A percentile compares a stretch with the other conserved stretches of the same genome.
These are phyloP conservation scores for Anarrhichthys ocellatus DNA, from an alignment of 2,113 vertebrate species.

Conservation along the genomic window DNA sequence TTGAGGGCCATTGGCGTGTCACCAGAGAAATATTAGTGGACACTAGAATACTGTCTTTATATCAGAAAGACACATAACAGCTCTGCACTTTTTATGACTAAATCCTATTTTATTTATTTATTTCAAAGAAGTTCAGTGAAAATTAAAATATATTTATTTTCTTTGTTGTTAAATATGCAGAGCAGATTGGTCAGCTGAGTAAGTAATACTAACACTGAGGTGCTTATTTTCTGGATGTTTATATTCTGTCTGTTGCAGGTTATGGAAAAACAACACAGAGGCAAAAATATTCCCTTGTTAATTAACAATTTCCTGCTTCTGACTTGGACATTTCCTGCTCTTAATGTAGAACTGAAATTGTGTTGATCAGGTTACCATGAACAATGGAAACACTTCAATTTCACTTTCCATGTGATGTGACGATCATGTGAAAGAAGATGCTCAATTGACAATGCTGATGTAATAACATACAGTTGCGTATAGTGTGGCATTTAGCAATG, in stretches of 20 bases:
- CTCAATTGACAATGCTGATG: background rate
- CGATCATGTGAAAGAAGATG: background rate
- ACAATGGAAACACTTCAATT: background rate
- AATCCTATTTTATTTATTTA: slow-evolving; percentile 56
- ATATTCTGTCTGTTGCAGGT: background rate
- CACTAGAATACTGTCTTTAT: background rate
- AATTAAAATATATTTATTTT: slow-evolving; percentile 67
- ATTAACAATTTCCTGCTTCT: background rate
- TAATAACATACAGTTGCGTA: background rate
- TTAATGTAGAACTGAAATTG: background rate
- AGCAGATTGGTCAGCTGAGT: background rate
- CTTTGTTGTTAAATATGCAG: slow-evolving; percentile 25
- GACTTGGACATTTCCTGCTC: background rate
- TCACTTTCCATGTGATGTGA: slow-evolving; percentile 1
- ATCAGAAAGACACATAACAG: slow-evolving; percentile 14
- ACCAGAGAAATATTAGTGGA: slow-evolving; percentile 12
- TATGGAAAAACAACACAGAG: background rate
- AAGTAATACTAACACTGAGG: slow-evolving; percentile 17
- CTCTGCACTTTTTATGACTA: slow-evolving; percentile 46
- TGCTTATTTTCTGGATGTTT: slow-evolving; percentile 28
- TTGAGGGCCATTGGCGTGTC: slow-evolving; percentile 11
- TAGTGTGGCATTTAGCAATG: slow-evolving; percentile 4
- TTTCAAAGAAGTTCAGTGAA: slow-evolving; percentile 6
- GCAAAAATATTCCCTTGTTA: background rate
- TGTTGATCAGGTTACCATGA: background rate